A percentile compares a stretch with the other conserved stretches of the same genome.
Conservation (phyloP, 2,113 vertebrate genomes). For the Brachypodius melanocephalos region DNA sequence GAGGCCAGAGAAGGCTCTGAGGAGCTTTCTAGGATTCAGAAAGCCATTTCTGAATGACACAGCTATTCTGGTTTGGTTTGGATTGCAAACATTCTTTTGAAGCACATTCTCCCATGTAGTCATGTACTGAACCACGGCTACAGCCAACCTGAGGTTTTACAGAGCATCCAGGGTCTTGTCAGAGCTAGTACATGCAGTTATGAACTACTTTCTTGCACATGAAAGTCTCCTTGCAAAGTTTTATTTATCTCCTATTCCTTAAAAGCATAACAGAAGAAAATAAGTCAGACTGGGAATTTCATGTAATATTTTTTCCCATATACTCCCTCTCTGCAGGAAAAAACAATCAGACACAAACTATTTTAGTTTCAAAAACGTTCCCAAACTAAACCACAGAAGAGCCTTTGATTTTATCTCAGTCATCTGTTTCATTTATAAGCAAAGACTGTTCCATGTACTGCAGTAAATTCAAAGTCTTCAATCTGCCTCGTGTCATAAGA, state of each 20-base stretch:
- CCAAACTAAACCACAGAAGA: not conserved
- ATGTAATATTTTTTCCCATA: not conserved
- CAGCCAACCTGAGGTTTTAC: not conserved
- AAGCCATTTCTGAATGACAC: not conserved
- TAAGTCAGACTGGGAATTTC: not conserved
- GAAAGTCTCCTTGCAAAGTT: not conserved
- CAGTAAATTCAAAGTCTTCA: slow-evolving; percentile 13
- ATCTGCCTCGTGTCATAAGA: not conserved
- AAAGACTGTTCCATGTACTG: not conserved
- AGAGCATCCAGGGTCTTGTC: not conserved
- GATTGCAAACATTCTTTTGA: not conserved
- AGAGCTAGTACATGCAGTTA: not conserved
- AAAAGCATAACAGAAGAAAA: not conserved
- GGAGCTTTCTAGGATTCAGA: not conserved
- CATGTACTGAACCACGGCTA: not conserved
- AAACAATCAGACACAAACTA: not conserved
- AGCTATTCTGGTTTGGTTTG: not conserved
- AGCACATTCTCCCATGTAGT: not conserved
- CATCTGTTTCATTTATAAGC: slow-evolving; percentile 1
- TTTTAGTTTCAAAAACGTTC: not conserved
- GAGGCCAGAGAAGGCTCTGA: not conserved
- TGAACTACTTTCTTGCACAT: not conserved
- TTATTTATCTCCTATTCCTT: not conserved
- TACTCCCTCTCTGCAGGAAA: not conserved
- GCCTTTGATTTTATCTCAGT: not conserved